A percentile compares a stretch with the other conserved stretches of the same genome.
Conservation (phyloP, 37 sponge, comb jelly and placozoan species). For the Chondrosia reniformis region DNA sequence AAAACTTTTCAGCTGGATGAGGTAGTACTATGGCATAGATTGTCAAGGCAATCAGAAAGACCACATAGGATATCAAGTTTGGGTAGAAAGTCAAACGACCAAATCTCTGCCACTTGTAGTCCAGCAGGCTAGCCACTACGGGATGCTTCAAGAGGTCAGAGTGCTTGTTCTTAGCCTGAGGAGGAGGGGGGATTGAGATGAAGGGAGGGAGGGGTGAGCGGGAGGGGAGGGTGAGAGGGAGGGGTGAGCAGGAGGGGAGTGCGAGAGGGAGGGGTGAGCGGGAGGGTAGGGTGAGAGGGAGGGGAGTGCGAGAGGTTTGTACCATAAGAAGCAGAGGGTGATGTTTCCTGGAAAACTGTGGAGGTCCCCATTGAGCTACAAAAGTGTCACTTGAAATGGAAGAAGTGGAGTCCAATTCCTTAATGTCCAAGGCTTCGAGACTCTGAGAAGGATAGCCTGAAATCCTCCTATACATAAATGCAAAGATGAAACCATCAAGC, state of each 20-base stretch:
- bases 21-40: constrained; percentile 67
- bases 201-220: background rate
- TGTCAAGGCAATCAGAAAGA: constrained; percentile 75
- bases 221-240: background rate
- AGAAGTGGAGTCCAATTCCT: too few relatives aligned
- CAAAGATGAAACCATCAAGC: background rate
- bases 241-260: too few relatives aligned
- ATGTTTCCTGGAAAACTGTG: constrained; percentile 26
- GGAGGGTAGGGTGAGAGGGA: background rate
- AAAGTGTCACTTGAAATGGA: too few relatives aligned
- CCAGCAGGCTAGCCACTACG: constrained; percentile 21
- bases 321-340: constrained; percentile 68
- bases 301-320: background rate
- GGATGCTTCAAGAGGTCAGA: background rate
- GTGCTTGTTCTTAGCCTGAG: background rate
- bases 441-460: background rate
- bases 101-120: constrained; percentile 79
- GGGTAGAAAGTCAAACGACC: constrained; percentile 72
- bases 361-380: constrained; percentile 60
- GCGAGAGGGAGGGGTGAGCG: background rate
- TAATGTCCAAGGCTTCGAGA: too few relatives aligned
- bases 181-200: background rate
- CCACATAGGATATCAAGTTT: constrained; percentile 74
- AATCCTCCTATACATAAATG: background rate
- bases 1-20: constrained; percentile 35